These are phyloP conservation scores for Agelas oroides DNA, from an alignment of 37 sponge, comb jelly and placozoan genomes.

Conservation along the genomic window DNA sequence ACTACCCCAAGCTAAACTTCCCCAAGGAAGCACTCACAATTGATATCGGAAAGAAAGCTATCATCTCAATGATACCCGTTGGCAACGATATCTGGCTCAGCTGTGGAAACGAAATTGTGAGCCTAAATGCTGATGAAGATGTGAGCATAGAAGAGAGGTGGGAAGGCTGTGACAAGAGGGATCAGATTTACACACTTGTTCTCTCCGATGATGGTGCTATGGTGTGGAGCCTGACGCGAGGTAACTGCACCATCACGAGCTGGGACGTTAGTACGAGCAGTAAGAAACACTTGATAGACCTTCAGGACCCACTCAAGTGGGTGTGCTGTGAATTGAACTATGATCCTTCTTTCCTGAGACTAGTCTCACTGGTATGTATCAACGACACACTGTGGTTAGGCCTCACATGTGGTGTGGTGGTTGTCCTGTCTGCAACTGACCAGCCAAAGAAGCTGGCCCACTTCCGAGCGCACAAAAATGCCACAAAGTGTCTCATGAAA, in stretches of 20 bases:
- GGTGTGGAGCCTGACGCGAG: constrained; percentile 66
- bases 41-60: constrained; percentile 58
- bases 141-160: constrained; percentile 35
- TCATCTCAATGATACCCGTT: constrained; percentile 76
- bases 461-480: constrained; percentile 64
- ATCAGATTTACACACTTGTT: constrained; percentile 70
- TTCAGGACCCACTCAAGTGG: constrained; percentile 23
- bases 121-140: constrained; percentile 60
- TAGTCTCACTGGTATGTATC: constrained; percentile 59
- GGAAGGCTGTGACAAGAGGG: constrained; percentile 37
- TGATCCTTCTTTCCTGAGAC: constrained; percentile 40
- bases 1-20: constrained; percentile 71
- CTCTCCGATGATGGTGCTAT: constrained; percentile 33
- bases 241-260: constrained; percentile 31
- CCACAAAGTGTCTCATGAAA: constrained; percentile 58
- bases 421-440: constrained; percentile 58
- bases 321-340: constrained; percentile 50
- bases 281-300: constrained; percentile 37
- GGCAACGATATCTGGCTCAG: constrained; percentile 67
- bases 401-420: constrained; percentile 64
- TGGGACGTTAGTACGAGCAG: constrained; percentile 62
- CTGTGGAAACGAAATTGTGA: constrained; percentile 78
- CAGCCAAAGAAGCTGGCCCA: constrained; percentile 33
- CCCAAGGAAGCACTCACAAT: constrained; percentile 38
- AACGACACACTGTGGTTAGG: constrained; percentile 79